Conservation (phyloP, 2,113 vertebrate genomes). For the Odontophorus gujanensis region DNA sequence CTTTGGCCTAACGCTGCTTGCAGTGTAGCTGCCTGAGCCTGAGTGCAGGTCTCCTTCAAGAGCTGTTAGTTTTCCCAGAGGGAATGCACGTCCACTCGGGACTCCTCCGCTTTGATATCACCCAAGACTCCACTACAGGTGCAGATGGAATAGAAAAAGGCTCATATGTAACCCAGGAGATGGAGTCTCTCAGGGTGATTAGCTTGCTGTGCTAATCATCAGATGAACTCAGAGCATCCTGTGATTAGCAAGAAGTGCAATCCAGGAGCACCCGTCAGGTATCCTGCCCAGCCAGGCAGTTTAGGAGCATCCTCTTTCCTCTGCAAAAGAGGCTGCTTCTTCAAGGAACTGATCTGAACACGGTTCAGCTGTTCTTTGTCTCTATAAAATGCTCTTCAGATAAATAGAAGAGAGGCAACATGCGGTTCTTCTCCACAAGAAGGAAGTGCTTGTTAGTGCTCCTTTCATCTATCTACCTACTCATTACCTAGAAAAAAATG, state of each 20-base stretch:
- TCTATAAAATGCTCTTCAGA: neutral
- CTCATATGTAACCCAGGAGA: neutral
- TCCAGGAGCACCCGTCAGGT: neutral
- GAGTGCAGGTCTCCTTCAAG: neutral
- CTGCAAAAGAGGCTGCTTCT: neutral
- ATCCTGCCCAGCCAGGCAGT: neutral
- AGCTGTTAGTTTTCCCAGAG: neutral
- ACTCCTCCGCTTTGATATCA: neutral
- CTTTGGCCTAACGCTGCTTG: neutral
- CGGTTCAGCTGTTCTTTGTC: neutral
- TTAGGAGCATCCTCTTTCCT: neutral
- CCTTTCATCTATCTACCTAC: neutral
- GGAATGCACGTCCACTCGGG: neutral
- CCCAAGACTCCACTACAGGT: neutral
- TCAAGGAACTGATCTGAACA: neutral
- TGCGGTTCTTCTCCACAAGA: neutral
- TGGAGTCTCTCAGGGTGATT: neutral
- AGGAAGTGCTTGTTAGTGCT: neutral
- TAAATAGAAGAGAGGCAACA: neutral
- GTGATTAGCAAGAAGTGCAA: neutral
- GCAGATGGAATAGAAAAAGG: neutral
- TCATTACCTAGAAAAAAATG: neutral
- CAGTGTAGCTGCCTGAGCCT: neutral
- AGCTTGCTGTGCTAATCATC: neutral
- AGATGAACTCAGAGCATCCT: neutral